Evolutionary conservation across 2,888 invertebrate genomes (phyloP), one percentile per base, ranked within the genome.

Genomic region (Drosophila suboccidentalis): DNA sequence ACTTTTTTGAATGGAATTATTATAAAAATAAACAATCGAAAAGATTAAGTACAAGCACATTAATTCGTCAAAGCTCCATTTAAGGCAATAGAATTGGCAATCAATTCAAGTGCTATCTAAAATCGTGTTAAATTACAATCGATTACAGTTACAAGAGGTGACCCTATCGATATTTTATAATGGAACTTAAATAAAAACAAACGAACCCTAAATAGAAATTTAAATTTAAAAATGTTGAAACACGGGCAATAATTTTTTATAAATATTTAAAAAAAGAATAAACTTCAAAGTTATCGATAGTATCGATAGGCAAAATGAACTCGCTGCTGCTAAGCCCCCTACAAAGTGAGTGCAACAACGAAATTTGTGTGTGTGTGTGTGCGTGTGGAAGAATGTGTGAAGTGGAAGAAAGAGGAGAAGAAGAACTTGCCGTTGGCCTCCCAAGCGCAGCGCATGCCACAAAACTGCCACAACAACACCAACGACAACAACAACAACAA

Each of bases 351-450:
- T 51, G 53, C 64, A 57, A 61, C 47, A 43, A 38, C 47, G 26
- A 19, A 19, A 36, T 26, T 5, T 13, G n/a, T 47, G 8, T 29
- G 8, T 29, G 26, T 8, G 26, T 29, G 8, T 29, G 38, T 39
- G 11, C 41, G n/a, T 46, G 26, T 41, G 10, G 17, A 41, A 49
- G 55, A 58, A 43, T 49, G 58, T 32, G 32, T 46, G 15, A 49
- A 15, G 34, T 17, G 39, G 49, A n/a, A 41, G 32, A 17, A 47
- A 29, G 41, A 26, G 36, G 34, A 43, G 43, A 17, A 58, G 41
- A 46, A 62, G 61, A 77, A 81, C 84, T 74, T 83, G 78, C 75
- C 87, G 87, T 79, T 89, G 89, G 89, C 89, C 89, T 86, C 72
- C 78, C 87, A 84, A 81, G 78, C 77, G 67, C 71, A 67, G 64